phyloP scores from a whole-genome alignment of 2,888 invertebrate genomes.

The Napeogenes inachia region DNA sequence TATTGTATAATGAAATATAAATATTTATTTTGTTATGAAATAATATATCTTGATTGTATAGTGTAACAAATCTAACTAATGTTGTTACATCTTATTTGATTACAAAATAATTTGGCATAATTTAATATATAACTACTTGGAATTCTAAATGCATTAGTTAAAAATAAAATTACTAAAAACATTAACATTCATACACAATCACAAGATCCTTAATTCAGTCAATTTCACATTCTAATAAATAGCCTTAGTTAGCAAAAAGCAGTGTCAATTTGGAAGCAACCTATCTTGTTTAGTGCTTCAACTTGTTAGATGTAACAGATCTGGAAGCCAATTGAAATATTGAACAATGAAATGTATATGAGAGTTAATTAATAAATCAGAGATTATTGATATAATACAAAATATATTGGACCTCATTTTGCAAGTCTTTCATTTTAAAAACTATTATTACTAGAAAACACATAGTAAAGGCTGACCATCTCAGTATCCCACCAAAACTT shows the following conservation, averaged over 20 bases:
- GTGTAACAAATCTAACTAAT: conserved; percentile 39
- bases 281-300: conserved; percentile 64
- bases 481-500: conserved; percentile 23
- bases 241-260: conserved; percentile 55
- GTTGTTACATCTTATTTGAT: conserved; percentile 51
- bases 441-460: conserved; percentile 34
- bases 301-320: conserved; percentile 44
- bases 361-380: conserved; percentile 33
- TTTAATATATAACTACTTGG: conserved; percentile 58
- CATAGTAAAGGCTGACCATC: conserved; percentile 30
- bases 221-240: conserved; percentile 58
- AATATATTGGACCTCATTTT: conserved; percentile 67
- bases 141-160: conserved; percentile 68
- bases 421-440: conserved; percentile 61
- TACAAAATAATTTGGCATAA: conserved; percentile 73
- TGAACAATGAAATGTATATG: conserved; percentile 37
- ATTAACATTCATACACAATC: conserved; percentile 67
- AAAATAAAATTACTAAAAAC: conserved; percentile 57
- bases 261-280: conserved; percentile 68
- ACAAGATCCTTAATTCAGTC: conserved; percentile 70
- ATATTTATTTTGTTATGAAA: conserved; percentile 32
- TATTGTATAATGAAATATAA: conserved; percentile 33
- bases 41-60: conserved; percentile 21
- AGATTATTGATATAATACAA: conserved; percentile 44
- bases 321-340: conserved; percentile 54